phyloP scores from a whole-genome alignment of 92 coral and sea anemone species.

The Palythoa heliodiscus region DNA sequence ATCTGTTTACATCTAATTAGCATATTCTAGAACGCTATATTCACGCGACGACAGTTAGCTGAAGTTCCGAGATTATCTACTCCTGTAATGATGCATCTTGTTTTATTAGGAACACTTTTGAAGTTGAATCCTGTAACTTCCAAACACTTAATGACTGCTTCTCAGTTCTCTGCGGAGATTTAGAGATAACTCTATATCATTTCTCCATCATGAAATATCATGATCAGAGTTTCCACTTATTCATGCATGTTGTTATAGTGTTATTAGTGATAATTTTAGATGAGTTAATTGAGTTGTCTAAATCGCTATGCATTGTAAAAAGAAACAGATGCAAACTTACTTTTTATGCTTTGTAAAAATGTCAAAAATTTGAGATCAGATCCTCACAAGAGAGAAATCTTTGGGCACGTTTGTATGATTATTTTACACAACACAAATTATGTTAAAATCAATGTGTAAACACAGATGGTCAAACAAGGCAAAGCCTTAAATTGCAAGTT shows the following conservation, averaged over 20 bases:
- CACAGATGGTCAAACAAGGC: neutral
- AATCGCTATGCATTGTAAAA: neutral
- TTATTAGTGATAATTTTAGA: neutral
- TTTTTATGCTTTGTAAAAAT: neutral
- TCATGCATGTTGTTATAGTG: slow-evolving; percentile 20
- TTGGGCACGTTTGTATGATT: neutral
- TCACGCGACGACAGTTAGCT: slow-evolving; percentile 27
- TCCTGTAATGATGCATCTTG: neutral
- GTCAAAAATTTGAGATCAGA: neutral
- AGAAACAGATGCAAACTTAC: neutral
- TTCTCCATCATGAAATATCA: neutral
- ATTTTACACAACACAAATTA: neutral
- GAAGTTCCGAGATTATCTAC: neutral
- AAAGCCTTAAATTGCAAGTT: neutral
- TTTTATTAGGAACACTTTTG: neutral
- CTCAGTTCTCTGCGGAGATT: neutral
- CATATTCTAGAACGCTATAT: slow-evolving; percentile 22
- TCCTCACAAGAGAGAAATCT: neutral
- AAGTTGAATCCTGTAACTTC: neutral
- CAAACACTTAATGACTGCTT: neutral
- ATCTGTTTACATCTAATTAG: slow-evolving; percentile 27
- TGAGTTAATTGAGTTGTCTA: slow-evolving; percentile 9
- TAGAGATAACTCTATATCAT: neutral
- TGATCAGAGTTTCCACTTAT: neutral
- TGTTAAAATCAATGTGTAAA: neutral